Evolutionary conservation across 2,888 invertebrate genomes (phyloP).

Genomic region (Apoderus coryli): DNA sequence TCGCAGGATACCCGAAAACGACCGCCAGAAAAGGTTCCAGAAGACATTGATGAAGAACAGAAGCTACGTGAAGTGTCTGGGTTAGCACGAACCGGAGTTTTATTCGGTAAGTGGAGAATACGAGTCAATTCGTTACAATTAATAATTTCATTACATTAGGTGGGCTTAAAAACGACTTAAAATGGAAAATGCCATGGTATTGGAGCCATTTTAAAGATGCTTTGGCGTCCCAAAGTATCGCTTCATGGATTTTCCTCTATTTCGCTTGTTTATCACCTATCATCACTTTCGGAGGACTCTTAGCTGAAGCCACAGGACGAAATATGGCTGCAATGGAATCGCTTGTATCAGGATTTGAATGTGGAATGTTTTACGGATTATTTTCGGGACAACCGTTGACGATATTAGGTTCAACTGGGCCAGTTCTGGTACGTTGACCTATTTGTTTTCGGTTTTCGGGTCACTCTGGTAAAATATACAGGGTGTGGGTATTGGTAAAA

Average conservation of each 20-base stretch:
- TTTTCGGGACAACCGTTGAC: slow-evolving; percentile 93
- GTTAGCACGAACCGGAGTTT: slow-evolving; percentile 61
- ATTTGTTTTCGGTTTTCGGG: too few species aligned
- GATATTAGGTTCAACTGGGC: slow-evolving; percentile 89
- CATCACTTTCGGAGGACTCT: slow-evolving; percentile 90
- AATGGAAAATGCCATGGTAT: too few species aligned
- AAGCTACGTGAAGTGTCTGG: slow-evolving; percentile 74
- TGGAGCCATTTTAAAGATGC: slow-evolving; percentile 87
- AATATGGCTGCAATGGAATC: slow-evolving; percentile 92
- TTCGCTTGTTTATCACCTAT: slow-evolving; percentile 96
- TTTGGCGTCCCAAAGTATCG: slow-evolving; percentile 80
- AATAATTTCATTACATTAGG: too few species aligned
- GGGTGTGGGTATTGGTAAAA: too few species aligned
- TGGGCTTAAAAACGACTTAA: too few species aligned
- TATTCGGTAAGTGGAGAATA: slow-evolving; percentile 86
- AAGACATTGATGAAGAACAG: slow-evolving; percentile 74
- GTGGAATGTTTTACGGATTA: slow-evolving; percentile 87
- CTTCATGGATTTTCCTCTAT: slow-evolving; percentile 93
- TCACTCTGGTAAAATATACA: too few species aligned
- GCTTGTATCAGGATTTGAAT: slow-evolving; percentile 78
- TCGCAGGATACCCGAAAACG: slow-evolving; percentile 75
- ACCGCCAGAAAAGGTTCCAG: slow-evolving; percentile 57
- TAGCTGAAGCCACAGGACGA: slow-evolving; percentile 84
- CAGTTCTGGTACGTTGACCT: too few species aligned
- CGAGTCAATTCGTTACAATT: too few species aligned